Conservation (phyloP, 1,140 invertebrate species). For the Pygmarrhopalites habei region DNA sequence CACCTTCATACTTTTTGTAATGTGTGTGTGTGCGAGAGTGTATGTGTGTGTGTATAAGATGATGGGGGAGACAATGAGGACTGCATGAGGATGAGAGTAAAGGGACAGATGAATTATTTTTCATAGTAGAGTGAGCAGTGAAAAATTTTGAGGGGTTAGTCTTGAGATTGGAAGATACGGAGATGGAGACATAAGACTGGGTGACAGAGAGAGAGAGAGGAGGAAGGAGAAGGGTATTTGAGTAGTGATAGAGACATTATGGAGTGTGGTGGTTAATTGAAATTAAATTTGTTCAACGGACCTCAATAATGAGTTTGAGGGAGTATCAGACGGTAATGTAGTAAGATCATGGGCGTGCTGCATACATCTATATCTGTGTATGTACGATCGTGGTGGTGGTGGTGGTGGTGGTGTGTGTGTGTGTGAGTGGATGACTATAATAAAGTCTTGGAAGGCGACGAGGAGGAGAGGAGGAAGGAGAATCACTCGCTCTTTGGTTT, state of each 20-base stretch:
- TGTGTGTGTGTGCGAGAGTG: no score
- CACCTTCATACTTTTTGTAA: no score
- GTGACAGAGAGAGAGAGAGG: no score
- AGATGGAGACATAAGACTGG: no score
- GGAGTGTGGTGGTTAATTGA: slow-evolving; percentile 36
- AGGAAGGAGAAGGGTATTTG: no score
- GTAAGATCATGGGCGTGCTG: slow-evolving; percentile 7
- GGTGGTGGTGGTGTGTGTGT: no score
- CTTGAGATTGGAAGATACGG: no score
- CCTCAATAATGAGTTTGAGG: slow-evolving; percentile 32
- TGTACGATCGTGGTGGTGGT: no score
- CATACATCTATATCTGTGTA: no score
- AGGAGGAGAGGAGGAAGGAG: neutral
- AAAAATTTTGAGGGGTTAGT: no score
- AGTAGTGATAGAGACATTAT: slow-evolving; percentile 31
- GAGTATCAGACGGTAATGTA: slow-evolving; percentile 24
- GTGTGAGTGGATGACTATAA: slow-evolving; percentile 19
- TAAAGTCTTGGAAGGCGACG: slow-evolving; percentile 11
- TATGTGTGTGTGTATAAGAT: no score
- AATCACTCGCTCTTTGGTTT: neutral
- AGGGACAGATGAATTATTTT: slow-evolving; percentile 11
- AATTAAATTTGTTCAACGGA: slow-evolving; percentile 38
- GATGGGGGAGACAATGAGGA: neutral
- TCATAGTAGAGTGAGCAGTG: neutral
- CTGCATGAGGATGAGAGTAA: neutral